These are phyloP conservation scores for Dasyurus viverrinus DNA, from an alignment of 2,113 vertebrate genomes.

Conservation along the genomic window DNA sequence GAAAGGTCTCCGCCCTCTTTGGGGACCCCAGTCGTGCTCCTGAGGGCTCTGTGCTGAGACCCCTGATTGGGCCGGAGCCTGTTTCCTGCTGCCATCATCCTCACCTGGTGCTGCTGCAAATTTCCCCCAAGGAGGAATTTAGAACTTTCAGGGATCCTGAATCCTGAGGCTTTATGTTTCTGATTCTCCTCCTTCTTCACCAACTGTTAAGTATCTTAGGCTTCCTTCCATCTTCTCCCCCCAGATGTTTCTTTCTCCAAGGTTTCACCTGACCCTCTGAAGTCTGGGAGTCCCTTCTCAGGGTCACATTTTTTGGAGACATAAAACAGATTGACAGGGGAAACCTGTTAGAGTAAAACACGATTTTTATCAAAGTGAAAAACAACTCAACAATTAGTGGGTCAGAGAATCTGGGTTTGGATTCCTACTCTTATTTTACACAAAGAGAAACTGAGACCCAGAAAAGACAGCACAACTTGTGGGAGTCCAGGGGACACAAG, in stretches of 20 bases:
- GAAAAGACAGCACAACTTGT: not conserved
- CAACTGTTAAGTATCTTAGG: not conserved
- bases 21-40: not conserved
- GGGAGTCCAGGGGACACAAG: too few species aligned
- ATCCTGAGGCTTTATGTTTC: not conserved
- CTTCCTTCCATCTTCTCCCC: not conserved
- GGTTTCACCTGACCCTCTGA: not conserved
- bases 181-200: not conserved
- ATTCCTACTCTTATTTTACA: not conserved
- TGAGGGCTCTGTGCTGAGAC: not conserved
- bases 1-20: slow-evolving; percentile 16
- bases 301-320: not conserved
- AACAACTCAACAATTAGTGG: not conserved
- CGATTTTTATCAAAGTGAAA: not conserved
- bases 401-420: not conserved
- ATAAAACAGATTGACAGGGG: not conserved
- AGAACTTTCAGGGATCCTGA: not conserved
- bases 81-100: not conserved
- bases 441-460: not conserved
- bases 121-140: not conserved
- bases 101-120: not conserved
- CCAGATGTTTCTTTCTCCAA: not conserved
- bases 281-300: not conserved
- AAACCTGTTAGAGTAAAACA: not conserved
- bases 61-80: not conserved